Base-by-base conservation (phyloP, 2,113 vertebrate genomes). In the Theristicus caerulescens region DNA sequence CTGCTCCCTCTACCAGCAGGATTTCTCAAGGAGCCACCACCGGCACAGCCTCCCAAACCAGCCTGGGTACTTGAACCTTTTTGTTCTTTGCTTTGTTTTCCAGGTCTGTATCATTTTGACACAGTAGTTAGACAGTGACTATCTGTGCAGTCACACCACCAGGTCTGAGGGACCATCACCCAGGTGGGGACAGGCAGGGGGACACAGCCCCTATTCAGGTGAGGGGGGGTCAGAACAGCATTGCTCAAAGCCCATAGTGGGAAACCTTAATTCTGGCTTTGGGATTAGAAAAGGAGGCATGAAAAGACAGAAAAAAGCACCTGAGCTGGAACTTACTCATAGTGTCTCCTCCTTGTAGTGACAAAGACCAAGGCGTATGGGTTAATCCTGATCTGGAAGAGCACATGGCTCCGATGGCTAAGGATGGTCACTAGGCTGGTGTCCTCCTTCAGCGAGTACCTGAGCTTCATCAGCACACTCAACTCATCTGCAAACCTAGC, bases 401-500 rank as follows among this genome's bases (percentile, higher is more conserved):
- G 96, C 64, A 99, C 72, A 0, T 97, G 97, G 58, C 98, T 97
- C 26, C 97, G 97, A 1, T 95, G 97, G 92, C 98, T 98, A 26
- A 99, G 97, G 96, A 99, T 94, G 55, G 98, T 98, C 90, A 99
- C 92, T 32, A 99, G 94, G 49, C 98, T 98, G 85, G 97, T 96
- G 77, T 99, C 98, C 34, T 98, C 98, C 62, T 74, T 94, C 97
- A 99, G 98, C 0, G 89, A 87, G 80, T 98, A 99, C 71, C 95
- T 97, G 62, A 99, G 93, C 96, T 98, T 98, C 95, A 99, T 86
- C 96, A 99, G 95, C 64, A 99, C 91, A 22, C 98, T 99, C 96
- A 99, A 98, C 97, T 99, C 98, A 2, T 99, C 98, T 55, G 97
- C 93, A 97, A 99, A 99, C 82, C 99, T 99, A 70, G 44, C 4